These are phyloP conservation scores for Acanthococcus lagerstroemiae DNA, from an alignment of 2,888 invertebrate genomes.

Conservation along the genomic window DNA sequence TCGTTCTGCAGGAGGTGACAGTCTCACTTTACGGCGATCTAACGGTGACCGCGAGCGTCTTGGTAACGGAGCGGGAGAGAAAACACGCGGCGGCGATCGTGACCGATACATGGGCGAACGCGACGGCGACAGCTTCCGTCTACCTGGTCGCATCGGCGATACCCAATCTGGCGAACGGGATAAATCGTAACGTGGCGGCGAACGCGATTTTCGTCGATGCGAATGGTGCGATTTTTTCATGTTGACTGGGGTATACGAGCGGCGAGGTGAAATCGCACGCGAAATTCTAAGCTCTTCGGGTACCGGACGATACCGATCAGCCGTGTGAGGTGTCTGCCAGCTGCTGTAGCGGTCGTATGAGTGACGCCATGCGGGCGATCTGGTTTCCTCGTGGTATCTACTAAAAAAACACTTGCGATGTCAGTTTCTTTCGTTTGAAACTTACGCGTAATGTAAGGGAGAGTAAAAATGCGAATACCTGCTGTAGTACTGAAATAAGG, in stretches of 20 bases:
- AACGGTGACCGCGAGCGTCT: slow-evolving; percentile 6
- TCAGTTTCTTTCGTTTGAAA: neutral
- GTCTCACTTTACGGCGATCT: neutral
- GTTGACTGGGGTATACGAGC: slow-evolving; percentile 10
- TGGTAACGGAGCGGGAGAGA: neutral
- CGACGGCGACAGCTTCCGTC: neutral
- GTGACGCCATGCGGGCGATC: slow-evolving; percentile 20
- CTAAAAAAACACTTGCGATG: neutral
- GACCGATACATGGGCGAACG: slow-evolving; percentile 20
- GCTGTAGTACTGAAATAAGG: neutral
- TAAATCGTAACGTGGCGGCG: slow-evolving; percentile 9
- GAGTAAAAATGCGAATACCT: neutral
- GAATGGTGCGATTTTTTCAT: slow-evolving; percentile 9
- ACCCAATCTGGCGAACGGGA: slow-evolving; percentile 15
- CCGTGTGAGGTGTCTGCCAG: slow-evolving; percentile 17
- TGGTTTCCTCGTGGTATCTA: slow-evolving; percentile 3
- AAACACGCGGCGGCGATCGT: slow-evolving; percentile 5
- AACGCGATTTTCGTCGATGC: slow-evolving; percentile 24
- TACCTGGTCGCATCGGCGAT: neutral
- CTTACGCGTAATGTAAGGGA: neutral
- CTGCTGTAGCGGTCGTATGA: slow-evolving; percentile 13
- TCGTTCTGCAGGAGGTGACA: slow-evolving; percentile 2
- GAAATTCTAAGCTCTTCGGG: slow-evolving; percentile 14
- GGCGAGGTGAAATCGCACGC: slow-evolving; percentile 10
- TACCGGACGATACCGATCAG: slow-evolving; percentile 22